Percentiles rank a stretch among this genome's conserved stretches.
Evolutionary conservation across 2,888 invertebrate species (phyloP).

Genomic region (Amphipoea lucens): DNA sequence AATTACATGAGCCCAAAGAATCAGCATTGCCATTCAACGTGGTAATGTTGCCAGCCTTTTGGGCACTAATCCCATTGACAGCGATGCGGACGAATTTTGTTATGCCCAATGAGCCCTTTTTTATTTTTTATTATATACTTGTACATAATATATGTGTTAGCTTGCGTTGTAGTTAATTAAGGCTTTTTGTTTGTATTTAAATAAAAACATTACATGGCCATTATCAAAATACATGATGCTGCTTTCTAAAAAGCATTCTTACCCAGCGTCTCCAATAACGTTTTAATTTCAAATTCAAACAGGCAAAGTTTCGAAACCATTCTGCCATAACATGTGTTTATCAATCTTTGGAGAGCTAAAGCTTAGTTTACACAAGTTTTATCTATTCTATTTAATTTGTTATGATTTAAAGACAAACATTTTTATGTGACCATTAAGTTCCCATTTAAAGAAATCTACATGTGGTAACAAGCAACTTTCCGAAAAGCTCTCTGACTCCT

Average conservation of each 20-base stretch:
- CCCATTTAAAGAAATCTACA: neutral
- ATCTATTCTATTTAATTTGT: neutral
- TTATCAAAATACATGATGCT: neutral
- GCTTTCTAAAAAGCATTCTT: neutral
- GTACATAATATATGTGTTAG: too few species aligned
- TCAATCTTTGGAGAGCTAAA: neutral
- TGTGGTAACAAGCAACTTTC: slow-evolving; percentile 8
- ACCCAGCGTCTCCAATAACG: neutral
- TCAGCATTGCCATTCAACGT: too few species aligned
- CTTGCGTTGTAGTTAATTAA: too few species aligned
- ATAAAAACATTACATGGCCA: too few species aligned
- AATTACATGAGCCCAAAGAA: neutral
- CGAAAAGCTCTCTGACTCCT: slow-evolving; percentile 8
- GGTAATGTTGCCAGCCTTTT: too few species aligned
- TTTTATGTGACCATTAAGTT: neutral
- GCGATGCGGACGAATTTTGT: neutral
- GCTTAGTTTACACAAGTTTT: neutral
- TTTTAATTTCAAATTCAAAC: neutral
- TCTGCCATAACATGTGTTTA: neutral
- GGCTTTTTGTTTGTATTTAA: too few species aligned
- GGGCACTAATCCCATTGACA: neutral
- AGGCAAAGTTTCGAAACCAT: neutral
- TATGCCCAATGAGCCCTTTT: too few species aligned
- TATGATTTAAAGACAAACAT: neutral
- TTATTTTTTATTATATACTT: too few species aligned